Evolutionary conservation across 2,797 vertebrate genomes (phyloP), one percentile per base, ranked within the genome.

Genomic region (Urocyon cinereoargenteus): DNA sequence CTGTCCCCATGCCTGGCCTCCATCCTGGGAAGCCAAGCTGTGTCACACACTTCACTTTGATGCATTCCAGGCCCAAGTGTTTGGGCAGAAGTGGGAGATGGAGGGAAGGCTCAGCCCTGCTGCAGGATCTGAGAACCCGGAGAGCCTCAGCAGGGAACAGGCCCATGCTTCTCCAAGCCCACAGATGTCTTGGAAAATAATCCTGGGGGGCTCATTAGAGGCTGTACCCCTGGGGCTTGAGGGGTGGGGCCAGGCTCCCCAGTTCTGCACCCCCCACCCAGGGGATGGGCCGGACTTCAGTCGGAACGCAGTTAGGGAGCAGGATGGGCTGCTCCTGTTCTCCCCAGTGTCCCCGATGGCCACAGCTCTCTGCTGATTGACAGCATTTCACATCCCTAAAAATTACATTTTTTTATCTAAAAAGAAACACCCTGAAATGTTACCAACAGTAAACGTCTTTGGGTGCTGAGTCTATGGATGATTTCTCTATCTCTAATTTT

Each of bases 401-500:
- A 84, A 49, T 91, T 72, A 28, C 31, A 57, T 81, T 95, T 75
- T 75, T 96, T 97, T 93, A 85, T 94, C 89, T 94, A 68, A 84
- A 95, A 97, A 95, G 94, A 90, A 91, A 57, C 16, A 68, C 61
- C 22, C 40, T 95, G 53, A 45, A 90, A 45, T 62, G 70, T 70
- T 4, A 93, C 83, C 68, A 61, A 10, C 14, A 55, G 64, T 86
- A 53, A 73, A 66, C 24, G 62, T 88, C 78, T 91, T 26, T 55
- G 70, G 66, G 36, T 49, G 45, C 86, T 21, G 22, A 82, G 24
- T 36, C 68, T 66, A 1, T 53, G 64, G 59, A 22, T 86, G 59
- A 59, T 59, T 94, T 94, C 90, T 92, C 66, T 85, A 13, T 89
- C 68, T 94, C 78, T 78, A n/a, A 85, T 94, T 98, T 97, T 77